Conservation (phyloP, 2,113 vertebrate genomes). For the Lepidiolamprologus cunningtoni region DNA sequence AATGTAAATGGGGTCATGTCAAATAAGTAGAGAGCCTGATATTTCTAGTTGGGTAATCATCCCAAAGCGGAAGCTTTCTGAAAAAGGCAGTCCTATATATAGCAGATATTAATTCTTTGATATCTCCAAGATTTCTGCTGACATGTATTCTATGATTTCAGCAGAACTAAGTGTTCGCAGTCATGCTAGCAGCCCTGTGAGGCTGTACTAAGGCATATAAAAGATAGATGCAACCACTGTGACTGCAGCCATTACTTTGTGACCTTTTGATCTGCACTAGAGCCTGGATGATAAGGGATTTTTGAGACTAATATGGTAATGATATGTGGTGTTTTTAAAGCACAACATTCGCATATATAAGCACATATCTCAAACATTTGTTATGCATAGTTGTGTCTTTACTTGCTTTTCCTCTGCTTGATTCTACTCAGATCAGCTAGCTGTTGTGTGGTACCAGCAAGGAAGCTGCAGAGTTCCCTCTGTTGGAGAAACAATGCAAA, state of each 20-base stretch:
- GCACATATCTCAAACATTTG: neutral
- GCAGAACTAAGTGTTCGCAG: neutral
- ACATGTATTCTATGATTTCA: neutral
- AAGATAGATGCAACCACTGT: neutral
- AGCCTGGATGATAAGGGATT: neutral
- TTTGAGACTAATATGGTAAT: neutral
- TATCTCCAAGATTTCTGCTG: neutral
- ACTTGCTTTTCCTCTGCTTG: neutral
- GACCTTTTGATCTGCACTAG: neutral
- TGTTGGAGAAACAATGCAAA: neutral
- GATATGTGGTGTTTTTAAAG: neutral
- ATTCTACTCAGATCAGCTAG: neutral
- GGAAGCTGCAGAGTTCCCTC: neutral
- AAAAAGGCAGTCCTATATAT: neutral
- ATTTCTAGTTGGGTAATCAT: neutral
- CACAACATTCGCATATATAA: neutral
- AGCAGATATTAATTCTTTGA: neutral
- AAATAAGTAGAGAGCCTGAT: neutral
- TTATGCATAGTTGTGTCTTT: neutral
- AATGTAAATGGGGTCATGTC: conserved; percentile 20
- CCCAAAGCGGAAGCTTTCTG: neutral
- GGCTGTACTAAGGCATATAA: neutral
- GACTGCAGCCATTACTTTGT: neutral
- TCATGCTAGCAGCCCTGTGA: neutral
- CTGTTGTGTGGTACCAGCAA: neutral